Evolutionary conservation across 2,797 vertebrate species (phyloP), one percentile per base, ranked within the genome.

Genomic region (Chrysocyon brachyurus): DNA sequence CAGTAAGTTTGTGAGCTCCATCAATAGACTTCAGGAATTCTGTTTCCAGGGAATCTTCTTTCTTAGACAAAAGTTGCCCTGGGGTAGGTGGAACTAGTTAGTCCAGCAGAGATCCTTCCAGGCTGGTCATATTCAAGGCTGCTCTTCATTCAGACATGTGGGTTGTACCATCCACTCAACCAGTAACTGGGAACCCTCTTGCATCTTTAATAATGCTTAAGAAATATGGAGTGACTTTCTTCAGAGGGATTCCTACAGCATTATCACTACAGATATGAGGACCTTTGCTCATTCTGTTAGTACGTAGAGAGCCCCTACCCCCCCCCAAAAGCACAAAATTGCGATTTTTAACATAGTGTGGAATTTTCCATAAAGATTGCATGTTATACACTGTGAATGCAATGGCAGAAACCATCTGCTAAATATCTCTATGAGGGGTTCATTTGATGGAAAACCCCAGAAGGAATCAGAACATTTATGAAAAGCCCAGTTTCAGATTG

Each of bases 401-500:
- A 77, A 3, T 64, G 49, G 17, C 40, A 68, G 36, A 63, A 70
- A 59, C 77, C 4, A 36, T 79, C 84, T 85, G 26, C 28, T 78
- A 40, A 33, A 31, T 87, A 68, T 75, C 59, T 97, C 73, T 59
- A 7, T 77, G 64, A 12, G 31, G 66, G 6, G 36, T 90, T 88
- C 31, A 63, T 85, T 96, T 92, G 75, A 84, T 85, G 49, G 36
- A 75, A 75, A 77, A 54, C 46, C 59, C 22, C 28, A 56, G 54
- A 85, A 46, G 78, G 16, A 66, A 90, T 83, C 52, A 82, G 93
- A 95, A 87, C 40, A 28, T 84, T 36, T 83, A 79, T 83, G 31
- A 87, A 90, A 81, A 81, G 2, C 31, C 12, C 36, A 24, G 10
- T 77, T 95, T 92, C 56, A 91, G 54, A 86, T 91, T 72, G n/a